These are phyloP conservation scores for Barbus barbus DNA, from an alignment of 2,113 vertebrate genomes.

Conservation along the genomic window DNA sequence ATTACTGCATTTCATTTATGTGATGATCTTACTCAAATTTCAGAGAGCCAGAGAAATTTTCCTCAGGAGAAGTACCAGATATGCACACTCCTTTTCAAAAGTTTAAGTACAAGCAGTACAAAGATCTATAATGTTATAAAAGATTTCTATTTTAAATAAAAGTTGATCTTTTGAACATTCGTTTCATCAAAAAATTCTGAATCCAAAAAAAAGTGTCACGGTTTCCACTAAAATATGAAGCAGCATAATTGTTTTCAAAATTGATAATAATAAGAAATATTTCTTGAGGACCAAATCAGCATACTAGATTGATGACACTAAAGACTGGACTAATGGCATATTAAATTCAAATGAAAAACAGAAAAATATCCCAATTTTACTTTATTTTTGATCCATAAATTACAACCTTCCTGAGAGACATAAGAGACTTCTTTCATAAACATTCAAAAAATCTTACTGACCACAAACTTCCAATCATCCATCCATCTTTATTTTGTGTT, in stretches of 20 bases:
- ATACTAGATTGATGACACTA: too few relatives aligned
- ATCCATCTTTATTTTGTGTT: constrained; percentile 20
- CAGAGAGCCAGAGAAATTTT: background rate
- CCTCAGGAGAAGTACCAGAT: background rate
- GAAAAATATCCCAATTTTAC: too few relatives aligned
- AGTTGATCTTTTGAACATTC: too few relatives aligned
- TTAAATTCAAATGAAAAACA: too few relatives aligned
- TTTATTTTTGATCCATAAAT: background rate
- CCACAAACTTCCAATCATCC: too few relatives aligned
- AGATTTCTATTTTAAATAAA: background rate
- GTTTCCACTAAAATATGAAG: background rate
- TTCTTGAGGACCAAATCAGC: too few relatives aligned
- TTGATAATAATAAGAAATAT: too few relatives aligned
- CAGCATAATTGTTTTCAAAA: background rate
- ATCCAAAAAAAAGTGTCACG: background rate
- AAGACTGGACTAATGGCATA: too few relatives aligned
- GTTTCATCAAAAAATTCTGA: background rate
- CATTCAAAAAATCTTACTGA: background rate
- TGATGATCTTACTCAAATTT: constrained; percentile 5
- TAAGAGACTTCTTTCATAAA: background rate
- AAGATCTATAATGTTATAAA: background rate
- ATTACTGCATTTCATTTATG: constrained; percentile 14
- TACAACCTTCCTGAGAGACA: background rate
- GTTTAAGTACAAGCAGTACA: background rate
- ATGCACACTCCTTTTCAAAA: background rate